Evolutionary conservation across 1,140 invertebrate species (phyloP), one percentile per base, ranked within the genome.

Genomic region (Brachionus manjavacas): DNA sequence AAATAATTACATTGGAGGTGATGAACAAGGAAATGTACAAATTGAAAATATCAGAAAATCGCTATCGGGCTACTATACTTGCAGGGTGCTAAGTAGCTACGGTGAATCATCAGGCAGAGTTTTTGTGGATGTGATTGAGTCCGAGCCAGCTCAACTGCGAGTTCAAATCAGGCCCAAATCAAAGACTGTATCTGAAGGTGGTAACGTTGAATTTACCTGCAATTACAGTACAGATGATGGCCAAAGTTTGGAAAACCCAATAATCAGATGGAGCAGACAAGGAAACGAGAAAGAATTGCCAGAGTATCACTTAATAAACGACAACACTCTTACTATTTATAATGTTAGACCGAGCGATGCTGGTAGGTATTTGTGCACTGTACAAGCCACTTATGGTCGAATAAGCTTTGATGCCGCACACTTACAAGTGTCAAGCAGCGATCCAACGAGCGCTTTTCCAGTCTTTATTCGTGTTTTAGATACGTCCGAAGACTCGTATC

Each of bases 401-500:
- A 76, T 76, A 9, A 46, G 72, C 14, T 76, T 76, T 28, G 72
- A 81, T 68, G 79, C 79, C 41, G 79, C 52, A 35, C 64, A 81
- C 46, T 64, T 81, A 39, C 79, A 81, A 28, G 60, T 81, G 31
- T 64, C 52, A 23, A 81, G n/a, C 20, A 25, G 7, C 12, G 79
- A 81, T 64, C 9, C 49, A 28, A 81, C 14, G 7, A 43, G 39
- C 4, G 16, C 52, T 39, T 81, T 81, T 64, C 79, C 79, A 16
- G 79, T 81, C 16, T 81, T 66, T 81, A 68, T 81, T 16, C 28
- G 64, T 16, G 79, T 81, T 43, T 46, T 81, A 3, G 79, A 81
- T n/a, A 31, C 16, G 12, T 52, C 79, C 1, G 39, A 16, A n/a
- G 79, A 81, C 39, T 35, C 79, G 20, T 68, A 64, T 68, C 28